Evolutionary conservation across 92 coral and sea anemone genomes (phyloP), one percentile per base, ranked within the genome.

Genomic region (Palythoa grandis): DNA sequence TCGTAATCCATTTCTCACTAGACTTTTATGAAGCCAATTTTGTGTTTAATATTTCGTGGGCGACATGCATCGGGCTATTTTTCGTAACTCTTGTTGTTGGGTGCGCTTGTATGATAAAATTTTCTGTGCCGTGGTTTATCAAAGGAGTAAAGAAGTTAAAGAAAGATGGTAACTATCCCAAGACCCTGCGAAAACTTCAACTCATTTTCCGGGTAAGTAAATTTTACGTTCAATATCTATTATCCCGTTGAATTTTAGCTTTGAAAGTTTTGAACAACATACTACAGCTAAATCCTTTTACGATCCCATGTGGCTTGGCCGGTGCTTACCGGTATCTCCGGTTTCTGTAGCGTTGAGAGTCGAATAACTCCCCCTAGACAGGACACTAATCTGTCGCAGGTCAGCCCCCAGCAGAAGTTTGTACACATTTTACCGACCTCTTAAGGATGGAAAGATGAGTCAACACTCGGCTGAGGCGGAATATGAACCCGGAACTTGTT

Each of bases 51-150:
- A 90, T 87, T 11, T 91, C 98, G 3, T 95, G 98, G 98, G 98
- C 98, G 1, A 95, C 96, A 1, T 91, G 96, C 52, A 93, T 95
- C 72, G 98, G 95, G 0, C 79, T 95, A 82, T 95, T 95, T 74
- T 53, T 95, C 4, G 68, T 93, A 19, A 90, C 97, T 0, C 88
- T 93, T 15, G 88, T 95, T 9, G 95, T 88, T 9, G 92, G 98
- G 50, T 95, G 96, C 74, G 70, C 86, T 40, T 91, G 93, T 14
- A 89, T 93, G 95, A 90, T 95, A 72, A 92, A 85, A 52, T 91
- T 93, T n/a, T 95, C 98, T 1, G 92, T 95, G 10, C 98, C 98
- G 7, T 95, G 98, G 98, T 95, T 95, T 48, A 91, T 93, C 24
- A 94, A 86, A 47, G 98, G 96, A 14, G 93, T 95, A 2, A 95